Conservation (phyloP, 2,113 vertebrate species). For the Lathamus discolor region DNA sequence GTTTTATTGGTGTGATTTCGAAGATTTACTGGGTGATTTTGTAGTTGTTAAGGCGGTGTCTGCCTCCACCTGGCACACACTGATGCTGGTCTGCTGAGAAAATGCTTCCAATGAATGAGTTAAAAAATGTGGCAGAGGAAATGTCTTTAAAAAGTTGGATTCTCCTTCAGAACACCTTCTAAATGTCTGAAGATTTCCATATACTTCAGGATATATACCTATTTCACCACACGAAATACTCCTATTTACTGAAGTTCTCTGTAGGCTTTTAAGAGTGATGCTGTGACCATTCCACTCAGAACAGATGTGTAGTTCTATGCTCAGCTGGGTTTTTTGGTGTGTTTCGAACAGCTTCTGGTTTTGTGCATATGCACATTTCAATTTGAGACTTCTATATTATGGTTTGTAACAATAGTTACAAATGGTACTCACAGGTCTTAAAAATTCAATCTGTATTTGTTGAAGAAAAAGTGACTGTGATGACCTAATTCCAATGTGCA, state of each 20-base stretch:
- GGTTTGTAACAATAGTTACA: neutral
- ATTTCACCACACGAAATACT: neutral
- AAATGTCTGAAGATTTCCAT: neutral
- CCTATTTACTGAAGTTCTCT: neutral
- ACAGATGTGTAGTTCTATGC: neutral
- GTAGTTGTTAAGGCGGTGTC: neutral
- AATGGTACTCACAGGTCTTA: neutral
- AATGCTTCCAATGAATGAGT: rapidly evolving
- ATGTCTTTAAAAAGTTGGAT: neutral
- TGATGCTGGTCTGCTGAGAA: neutral
- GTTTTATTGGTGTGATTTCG: neutral
- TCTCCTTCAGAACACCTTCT: neutral
- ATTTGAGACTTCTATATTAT: neutral
- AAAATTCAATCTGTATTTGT: neutral
- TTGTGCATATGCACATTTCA: neutral
- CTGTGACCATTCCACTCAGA: neutral
- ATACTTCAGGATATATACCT: neutral
- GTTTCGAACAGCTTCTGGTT: neutral
- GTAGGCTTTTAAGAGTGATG: neutral
- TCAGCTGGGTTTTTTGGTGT: neutral
- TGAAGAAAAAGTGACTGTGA: neutral
- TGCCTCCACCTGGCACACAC: neutral
- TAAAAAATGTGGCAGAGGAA: neutral
- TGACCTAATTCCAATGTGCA: neutral
- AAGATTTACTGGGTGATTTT: neutral